Conservation (phyloP, 2,113 vertebrate genomes). For the Lampris incognitus region DNA sequence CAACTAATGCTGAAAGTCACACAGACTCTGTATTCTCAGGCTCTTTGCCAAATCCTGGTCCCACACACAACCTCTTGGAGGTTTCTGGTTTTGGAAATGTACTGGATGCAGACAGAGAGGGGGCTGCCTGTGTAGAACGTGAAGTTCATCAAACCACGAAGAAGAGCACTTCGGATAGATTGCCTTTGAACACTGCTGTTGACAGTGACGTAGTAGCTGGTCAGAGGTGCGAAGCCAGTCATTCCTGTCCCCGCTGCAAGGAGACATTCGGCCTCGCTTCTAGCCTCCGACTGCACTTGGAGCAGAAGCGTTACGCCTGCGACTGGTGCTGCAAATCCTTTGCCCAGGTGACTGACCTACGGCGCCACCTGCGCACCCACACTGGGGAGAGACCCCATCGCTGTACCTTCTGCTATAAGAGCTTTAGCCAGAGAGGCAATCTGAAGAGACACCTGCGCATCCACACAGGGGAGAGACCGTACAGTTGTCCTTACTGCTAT, state of each 20-base stretch:
- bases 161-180: conserved; percentile 14
- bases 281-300: conserved; percentile 74
- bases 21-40: not conserved
- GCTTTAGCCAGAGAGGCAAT: conserved; percentile 81
- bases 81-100: not conserved
- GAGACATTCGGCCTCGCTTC: conserved; percentile 67
- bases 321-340: conserved; percentile 83
- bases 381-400: conserved; percentile 80
- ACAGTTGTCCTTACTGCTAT: conserved; percentile 75
- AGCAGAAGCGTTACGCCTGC: conserved; percentile 77
- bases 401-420: conserved; percentile 81
- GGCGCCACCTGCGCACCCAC: conserved; percentile 82
- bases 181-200: fast-evolving
- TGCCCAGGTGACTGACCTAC: conserved; percentile 80
- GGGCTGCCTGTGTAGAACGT: not conserved
- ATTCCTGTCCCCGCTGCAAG: conserved; percentile 74
- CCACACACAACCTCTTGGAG: fast-evolving
- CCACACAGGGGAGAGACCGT: conserved; percentile 80
- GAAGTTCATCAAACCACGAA: not conserved
- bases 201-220: fast-evolving
- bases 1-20: conserved; percentile 21
- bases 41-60: not conserved
- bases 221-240: conserved; percentile 26
- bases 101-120: not conserved
- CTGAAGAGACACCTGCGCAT: conserved; percentile 78